Evolutionary conservation across 2,797 vertebrate species (phyloP), one percentile per base, ranked within the genome.

Genomic region (Myotis planiceps): DNA sequence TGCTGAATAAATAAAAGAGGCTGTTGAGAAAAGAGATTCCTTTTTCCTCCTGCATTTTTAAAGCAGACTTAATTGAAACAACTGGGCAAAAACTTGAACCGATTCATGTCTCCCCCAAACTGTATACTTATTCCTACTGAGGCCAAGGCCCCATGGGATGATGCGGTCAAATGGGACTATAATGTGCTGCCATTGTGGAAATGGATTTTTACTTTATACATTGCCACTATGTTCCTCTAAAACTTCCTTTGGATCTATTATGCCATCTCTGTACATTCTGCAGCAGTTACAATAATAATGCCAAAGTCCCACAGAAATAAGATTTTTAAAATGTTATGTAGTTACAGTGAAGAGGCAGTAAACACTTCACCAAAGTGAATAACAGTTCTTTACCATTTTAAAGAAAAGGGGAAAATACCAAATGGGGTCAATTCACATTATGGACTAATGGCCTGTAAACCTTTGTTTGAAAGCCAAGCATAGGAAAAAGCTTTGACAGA

Each of bases 381-480:
- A 80, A 90, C 63, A 79, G 76, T 94, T 84, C 76, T 79, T 79
- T 55, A 39, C 53, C 76, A 15, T 51, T 76, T 32, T 51, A 79
- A 97, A 95, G 69, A 95, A 96, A 25, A 93, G 94, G 63, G 53
- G 78, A 96, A 97, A 97, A 90, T 94, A 96, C 88, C 97, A 97
- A 97, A 97, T 96, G 83, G 96, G 96, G 96, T 97, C 97, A 97
- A 97, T 97, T 96, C 93, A 96, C 92, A 81, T 97, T 96, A 97
- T 51, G 79, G 97, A 96, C 97, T 97, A 97, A 97, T 96, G 92
- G 95, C 49, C 97, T 94, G 19, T 92, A 97, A 96, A 97, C 92
- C 86, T 95, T 96, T 29, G 0, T 94, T 90, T 98, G 93, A 97
- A 98, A 97, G 97, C 90, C 84, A 94, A 95, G 84, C 78, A 85